phyloP scores from a whole-genome alignment of 2,113 vertebrate genomes.

The Trochalopteron elliotii region DNA sequence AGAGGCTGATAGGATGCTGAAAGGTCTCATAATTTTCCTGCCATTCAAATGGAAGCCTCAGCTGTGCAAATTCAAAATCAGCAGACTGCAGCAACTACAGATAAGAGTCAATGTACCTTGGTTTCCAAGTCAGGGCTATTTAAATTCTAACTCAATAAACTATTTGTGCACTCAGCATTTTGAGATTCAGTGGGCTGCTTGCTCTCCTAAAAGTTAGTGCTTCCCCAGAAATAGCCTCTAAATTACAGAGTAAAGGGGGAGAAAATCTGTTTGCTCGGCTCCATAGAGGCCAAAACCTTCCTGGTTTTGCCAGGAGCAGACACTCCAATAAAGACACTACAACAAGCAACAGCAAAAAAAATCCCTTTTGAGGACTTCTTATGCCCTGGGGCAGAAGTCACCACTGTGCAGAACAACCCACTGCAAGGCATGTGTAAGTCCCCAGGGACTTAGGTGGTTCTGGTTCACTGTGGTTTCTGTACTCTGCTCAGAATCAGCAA shows the following conservation, averaged over 20 bases:
- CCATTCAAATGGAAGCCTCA: neutral
- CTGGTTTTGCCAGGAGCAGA: neutral
- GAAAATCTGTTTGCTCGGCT: neutral
- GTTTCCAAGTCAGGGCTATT: neutral
- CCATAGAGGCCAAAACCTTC: neutral
- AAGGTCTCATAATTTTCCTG: neutral
- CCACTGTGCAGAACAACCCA: neutral
- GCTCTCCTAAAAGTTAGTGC: neutral
- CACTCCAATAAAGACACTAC: neutral
- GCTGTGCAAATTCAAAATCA: neutral
- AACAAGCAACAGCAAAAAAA: neutral
- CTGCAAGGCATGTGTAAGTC: fast-evolving
- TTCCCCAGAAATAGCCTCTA: neutral
- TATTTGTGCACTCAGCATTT: neutral
- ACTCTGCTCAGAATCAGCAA: neutral
- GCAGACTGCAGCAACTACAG: neutral
- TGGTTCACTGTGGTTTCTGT: neutral
- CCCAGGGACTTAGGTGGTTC: neutral
- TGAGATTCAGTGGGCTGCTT: neutral
- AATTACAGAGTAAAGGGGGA: neutral
- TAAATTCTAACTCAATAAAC: neutral
- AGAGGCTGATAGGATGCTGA: neutral
- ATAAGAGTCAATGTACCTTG: neutral
- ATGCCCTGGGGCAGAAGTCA: neutral
- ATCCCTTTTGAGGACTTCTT: neutral